These are phyloP conservation scores for Plagiodera versicolora DNA, from an alignment of 2,888 invertebrate genomes.

Conservation along the genomic window DNA sequence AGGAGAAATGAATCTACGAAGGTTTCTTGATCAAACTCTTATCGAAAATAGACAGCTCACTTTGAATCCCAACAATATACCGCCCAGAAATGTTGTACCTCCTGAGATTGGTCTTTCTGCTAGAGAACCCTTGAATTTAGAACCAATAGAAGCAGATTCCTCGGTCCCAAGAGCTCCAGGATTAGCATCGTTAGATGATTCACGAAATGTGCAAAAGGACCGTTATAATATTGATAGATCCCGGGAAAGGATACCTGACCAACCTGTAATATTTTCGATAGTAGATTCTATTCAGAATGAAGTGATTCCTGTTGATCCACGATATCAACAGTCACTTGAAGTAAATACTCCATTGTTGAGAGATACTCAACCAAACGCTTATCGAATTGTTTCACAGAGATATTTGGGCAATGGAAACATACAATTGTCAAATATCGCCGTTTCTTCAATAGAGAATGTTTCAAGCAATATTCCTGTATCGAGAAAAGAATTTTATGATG, in stretches of 20 bases:
- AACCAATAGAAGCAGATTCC: conserved; percentile 11
- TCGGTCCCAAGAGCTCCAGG: conserved; percentile 21
- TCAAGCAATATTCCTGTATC: neutral
- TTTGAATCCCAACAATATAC: conserved; percentile 25
- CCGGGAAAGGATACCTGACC: conserved; percentile 14
- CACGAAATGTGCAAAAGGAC: conserved; percentile 27
- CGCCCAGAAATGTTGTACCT: conserved; percentile 31
- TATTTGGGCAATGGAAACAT: neutral
- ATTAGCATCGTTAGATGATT: neutral
- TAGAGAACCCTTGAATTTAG: conserved; percentile 12
- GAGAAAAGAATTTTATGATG: conserved; percentile 12
- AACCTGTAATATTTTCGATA: neutral
- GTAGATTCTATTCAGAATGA: neutral
- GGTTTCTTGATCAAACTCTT: conserved; percentile 1
- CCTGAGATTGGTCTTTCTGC: conserved; percentile 27
- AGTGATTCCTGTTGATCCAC: neutral
- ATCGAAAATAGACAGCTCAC: conserved; percentile 10
- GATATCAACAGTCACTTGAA: neutral
- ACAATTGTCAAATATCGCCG: conserved; percentile 12
- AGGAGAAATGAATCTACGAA: neutral
- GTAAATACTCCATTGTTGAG: conserved; percentile 13
- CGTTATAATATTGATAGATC: conserved; percentile 11
- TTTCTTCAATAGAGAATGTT: neutral
- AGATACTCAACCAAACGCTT: conserved; percentile 18
- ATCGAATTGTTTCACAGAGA: neutral